These are phyloP conservation scores for Lottia scabra DNA, from an alignment of 2,888 invertebrate genomes.

Conservation along the genomic window DNA sequence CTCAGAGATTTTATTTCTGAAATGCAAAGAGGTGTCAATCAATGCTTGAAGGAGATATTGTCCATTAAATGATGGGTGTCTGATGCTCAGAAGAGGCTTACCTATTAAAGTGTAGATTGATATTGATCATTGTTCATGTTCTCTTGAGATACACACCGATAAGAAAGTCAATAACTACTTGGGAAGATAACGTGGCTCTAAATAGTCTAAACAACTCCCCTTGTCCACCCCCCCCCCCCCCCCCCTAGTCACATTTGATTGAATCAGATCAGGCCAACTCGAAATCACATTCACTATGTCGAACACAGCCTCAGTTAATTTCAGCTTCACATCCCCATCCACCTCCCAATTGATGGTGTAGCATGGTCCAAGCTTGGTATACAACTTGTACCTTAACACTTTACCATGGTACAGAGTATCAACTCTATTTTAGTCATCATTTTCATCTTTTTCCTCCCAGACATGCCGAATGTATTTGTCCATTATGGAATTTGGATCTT, in stretches of 20 bases:
- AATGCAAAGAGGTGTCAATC: not conserved
- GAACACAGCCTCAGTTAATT: not conserved
- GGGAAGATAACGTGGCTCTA: too few relatives aligned
- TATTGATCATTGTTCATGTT: not conserved
- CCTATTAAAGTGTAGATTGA: not conserved
- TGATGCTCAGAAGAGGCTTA: not conserved
- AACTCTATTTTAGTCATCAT: too few relatives aligned
- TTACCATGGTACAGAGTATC: too few relatives aligned
- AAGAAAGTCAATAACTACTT: too few relatives aligned
- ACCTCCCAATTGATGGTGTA: not conserved
- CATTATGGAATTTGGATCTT: too few relatives aligned
- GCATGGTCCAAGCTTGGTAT: not conserved
- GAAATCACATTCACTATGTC: not conserved
- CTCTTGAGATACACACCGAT: not conserved
- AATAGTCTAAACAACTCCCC: not conserved
- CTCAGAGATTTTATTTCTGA: not conserved
- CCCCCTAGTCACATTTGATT: too few relatives aligned
- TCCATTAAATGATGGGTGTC: too few relatives aligned
- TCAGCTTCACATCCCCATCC: not conserved
- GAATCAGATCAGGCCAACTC: not conserved
- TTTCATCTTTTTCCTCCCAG: too few relatives aligned
- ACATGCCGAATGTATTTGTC: too few relatives aligned
- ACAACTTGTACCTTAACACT: too few relatives aligned
- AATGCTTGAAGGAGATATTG: not conserved
- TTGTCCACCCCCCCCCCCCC: not conserved